Conservation (phyloP, 2,888 invertebrate genomes). For the Orthosia gracilis region DNA sequence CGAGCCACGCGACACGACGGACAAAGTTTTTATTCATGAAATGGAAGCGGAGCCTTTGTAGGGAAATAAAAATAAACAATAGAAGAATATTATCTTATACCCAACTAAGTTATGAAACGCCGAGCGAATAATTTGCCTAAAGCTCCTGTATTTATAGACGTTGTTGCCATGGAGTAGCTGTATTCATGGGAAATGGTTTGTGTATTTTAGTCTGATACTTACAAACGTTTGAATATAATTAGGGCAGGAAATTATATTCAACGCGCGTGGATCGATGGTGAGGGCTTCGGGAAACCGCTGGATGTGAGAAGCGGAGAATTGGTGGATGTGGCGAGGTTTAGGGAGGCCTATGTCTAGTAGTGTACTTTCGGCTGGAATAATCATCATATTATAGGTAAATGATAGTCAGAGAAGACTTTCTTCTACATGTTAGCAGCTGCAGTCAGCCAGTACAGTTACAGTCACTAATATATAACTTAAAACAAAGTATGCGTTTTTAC, state of each 20-base stretch:
- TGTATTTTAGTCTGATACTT: background rate
- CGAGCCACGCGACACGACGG: constrained; percentile 13
- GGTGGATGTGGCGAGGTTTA: no score
- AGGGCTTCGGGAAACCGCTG: no score
- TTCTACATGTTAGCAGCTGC: no score
- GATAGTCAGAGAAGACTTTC: background rate
- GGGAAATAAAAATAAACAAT: constrained; percentile 53
- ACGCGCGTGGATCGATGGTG: no score
- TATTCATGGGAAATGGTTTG: background rate
- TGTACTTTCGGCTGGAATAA: no score
- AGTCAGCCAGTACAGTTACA: background rate
- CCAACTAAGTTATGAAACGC: constrained; percentile 3
- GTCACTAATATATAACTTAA: background rate
- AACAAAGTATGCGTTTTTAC: background rate
- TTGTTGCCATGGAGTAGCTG: background rate
- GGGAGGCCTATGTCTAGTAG: no score
- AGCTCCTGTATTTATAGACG: constrained; percentile 18
- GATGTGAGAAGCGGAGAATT: no score
- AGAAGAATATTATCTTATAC: constrained; percentile 37
- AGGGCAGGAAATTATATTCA: background rate
- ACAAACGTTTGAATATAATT: background rate
- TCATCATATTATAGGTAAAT: no score
- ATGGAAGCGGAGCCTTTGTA: constrained; percentile 24
- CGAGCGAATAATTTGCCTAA: constrained; percentile 8
- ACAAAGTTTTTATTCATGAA: constrained; percentile 38